These are phyloP conservation scores for Podiceps cristatus DNA, from an alignment of 2,113 vertebrate genomes.

Conservation along the genomic window DNA sequence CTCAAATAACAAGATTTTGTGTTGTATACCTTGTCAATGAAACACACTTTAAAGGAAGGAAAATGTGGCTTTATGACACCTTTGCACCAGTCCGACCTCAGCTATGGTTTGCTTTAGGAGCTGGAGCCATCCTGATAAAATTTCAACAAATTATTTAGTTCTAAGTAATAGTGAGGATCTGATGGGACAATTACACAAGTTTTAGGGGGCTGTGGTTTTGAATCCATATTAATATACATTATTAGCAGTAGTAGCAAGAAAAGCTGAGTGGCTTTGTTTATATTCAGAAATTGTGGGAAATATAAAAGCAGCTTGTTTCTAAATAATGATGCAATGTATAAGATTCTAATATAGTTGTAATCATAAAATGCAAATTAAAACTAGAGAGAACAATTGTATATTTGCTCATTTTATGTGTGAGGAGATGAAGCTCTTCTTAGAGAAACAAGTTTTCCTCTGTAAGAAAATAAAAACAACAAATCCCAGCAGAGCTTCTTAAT, in stretches of 20 bases:
- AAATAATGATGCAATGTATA: neutral
- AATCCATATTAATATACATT: neutral
- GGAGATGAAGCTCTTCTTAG: neutral
- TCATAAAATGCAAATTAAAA: constrained; percentile 59
- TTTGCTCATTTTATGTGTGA: constrained; percentile 28
- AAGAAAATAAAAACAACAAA: constrained; percentile 27
- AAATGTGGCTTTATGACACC: neutral
- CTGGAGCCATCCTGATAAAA: neutral
- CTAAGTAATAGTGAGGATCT: neutral
- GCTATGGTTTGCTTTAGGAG: neutral
- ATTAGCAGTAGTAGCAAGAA: neutral
- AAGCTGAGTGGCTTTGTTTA: neutral
- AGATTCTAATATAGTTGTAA: constrained; percentile 24
- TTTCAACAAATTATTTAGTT: neutral
- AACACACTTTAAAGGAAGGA: neutral
- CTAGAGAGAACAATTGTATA: neutral
- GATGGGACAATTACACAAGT: neutral
- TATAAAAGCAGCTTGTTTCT: constrained; percentile 1
- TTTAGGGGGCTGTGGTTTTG: neutral
- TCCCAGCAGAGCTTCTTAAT: constrained; percentile 25
- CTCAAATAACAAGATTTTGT: neutral
- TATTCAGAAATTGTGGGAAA: neutral
- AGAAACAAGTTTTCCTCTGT: constrained; percentile 2
- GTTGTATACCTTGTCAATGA: neutral
- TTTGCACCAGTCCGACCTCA: neutral